These are phyloP conservation scores for Callipepla squamata DNA, from an alignment of 2,113 vertebrate genomes.

Conservation along the genomic window DNA sequence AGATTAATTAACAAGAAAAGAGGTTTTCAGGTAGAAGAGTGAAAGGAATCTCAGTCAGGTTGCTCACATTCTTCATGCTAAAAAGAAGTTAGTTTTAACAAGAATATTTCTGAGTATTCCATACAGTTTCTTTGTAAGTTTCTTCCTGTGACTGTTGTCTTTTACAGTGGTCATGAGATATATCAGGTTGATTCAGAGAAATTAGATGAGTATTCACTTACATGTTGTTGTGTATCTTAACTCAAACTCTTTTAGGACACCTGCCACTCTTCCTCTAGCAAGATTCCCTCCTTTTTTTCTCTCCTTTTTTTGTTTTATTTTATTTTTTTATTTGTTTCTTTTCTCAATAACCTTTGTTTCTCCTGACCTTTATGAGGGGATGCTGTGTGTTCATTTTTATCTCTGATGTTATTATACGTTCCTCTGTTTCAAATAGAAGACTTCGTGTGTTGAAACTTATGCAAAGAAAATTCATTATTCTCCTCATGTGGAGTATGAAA, in stretches of 20 bases:
- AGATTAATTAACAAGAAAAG: conserved; percentile 24
- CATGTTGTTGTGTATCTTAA: neutral
- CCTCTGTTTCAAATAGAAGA: neutral
- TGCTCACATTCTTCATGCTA: neutral
- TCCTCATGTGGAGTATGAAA: neutral
- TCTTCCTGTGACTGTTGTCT: neutral
- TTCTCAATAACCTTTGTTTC: neutral
- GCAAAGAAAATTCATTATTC: neutral
- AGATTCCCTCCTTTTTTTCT: neutral
- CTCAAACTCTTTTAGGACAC: neutral
- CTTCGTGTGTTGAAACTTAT: neutral
- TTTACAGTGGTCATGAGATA: neutral
- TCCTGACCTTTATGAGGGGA: neutral
- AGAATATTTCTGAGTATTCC: neutral
- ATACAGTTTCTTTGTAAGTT: neutral
- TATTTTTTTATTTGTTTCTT: neutral
- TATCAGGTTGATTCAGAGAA: neutral
- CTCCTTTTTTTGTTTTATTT: neutral
- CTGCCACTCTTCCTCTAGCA: neutral
- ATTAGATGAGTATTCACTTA: neutral
- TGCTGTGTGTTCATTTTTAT: neutral
- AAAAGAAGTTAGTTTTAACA: neutral
- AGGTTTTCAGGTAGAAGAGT: neutral
- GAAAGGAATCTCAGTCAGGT: neutral
- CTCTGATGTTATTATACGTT: neutral